These are phyloP conservation scores for Myotis davidii DNA, from an alignment of 2,113 vertebrate species.

Conservation along the genomic window DNA sequence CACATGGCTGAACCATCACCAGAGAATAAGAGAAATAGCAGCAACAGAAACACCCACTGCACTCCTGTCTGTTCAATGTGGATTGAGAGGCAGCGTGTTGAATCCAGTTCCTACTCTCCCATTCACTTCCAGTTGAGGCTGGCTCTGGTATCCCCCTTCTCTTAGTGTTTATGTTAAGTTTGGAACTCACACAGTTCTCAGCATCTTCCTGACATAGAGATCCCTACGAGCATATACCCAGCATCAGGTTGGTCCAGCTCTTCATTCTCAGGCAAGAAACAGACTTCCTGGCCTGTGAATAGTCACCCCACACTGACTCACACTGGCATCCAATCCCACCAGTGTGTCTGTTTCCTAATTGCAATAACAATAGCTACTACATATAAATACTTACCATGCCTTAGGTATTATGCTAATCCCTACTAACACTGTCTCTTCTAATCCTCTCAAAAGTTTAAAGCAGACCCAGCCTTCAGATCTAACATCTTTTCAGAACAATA, in stretches of 20 bases:
- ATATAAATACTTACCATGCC: neutral
- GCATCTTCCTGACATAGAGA: neutral
- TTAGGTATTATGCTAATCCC: neutral
- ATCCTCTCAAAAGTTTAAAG: neutral
- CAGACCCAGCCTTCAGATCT: neutral
- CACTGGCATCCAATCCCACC: neutral
- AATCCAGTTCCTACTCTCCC: neutral
- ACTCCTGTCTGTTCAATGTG: neutral
- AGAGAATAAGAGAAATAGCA: neutral
- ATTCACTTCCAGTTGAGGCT: neutral
- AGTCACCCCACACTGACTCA: neutral
- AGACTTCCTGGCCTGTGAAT: neutral
- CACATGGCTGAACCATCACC: neutral
- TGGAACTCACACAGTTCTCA: neutral
- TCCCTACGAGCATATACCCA: neutral
- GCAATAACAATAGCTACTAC: neutral
- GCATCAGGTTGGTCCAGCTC: neutral
- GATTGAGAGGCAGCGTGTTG: neutral
- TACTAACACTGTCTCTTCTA: neutral
- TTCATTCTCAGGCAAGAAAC: neutral
- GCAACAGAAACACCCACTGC: neutral
- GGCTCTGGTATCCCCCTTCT: neutral
- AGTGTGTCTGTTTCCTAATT: neutral
- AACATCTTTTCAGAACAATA: conserved; percentile 37
- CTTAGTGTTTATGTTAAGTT: neutral